Conservation (phyloP, 2,797 vertebrate species). For the Sebastes taczanowskii region DNA sequence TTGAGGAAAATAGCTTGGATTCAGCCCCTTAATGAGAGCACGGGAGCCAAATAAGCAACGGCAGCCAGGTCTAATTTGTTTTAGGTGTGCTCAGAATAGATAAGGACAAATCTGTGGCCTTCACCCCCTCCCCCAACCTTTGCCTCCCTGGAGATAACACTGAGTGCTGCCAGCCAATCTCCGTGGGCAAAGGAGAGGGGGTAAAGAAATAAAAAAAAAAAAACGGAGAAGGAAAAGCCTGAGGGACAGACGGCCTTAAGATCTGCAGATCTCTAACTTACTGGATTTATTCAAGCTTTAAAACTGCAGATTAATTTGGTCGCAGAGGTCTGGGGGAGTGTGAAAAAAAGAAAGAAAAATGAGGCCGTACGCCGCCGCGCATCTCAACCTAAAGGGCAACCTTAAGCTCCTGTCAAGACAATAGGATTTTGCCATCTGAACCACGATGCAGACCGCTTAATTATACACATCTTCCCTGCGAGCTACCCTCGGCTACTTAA, state of each 20-base stretch:
- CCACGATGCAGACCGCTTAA: constrained; percentile 77
- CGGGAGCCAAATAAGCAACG: constrained; percentile 76
- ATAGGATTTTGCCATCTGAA: constrained; percentile 82
- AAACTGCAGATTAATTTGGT: constrained; percentile 85
- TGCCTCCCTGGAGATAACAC: constrained; percentile 86
- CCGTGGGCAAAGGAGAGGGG: constrained; percentile 68
- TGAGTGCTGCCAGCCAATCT: constrained; percentile 83
- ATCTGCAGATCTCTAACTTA: constrained; percentile 81
- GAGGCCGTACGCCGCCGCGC: constrained; percentile 48
- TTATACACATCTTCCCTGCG: constrained; percentile 78
- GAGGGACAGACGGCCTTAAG: constrained; percentile 79
- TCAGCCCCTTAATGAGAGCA: constrained; percentile 81
- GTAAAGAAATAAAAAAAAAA: constrained; percentile 45
- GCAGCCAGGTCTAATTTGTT: constrained; percentile 86
- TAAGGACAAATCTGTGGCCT: constrained; percentile 85
- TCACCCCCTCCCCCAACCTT: constrained; percentile 78
- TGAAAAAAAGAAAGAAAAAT: constrained; percentile 50
- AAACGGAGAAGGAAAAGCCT: constrained; percentile 65
- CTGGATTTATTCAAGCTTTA: constrained; percentile 84
- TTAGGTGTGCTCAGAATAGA: constrained; percentile 88
- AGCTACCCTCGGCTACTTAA: constrained; percentile 68
- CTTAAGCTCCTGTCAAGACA: constrained; percentile 85
- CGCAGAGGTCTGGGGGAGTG: constrained; percentile 62
- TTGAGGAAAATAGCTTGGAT: constrained; percentile 78
- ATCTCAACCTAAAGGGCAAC: constrained; percentile 82